These are phyloP conservation scores for Phylloscopus trochiloides DNA, from an alignment of 2,113 vertebrate genomes.

Conservation along the genomic window DNA sequence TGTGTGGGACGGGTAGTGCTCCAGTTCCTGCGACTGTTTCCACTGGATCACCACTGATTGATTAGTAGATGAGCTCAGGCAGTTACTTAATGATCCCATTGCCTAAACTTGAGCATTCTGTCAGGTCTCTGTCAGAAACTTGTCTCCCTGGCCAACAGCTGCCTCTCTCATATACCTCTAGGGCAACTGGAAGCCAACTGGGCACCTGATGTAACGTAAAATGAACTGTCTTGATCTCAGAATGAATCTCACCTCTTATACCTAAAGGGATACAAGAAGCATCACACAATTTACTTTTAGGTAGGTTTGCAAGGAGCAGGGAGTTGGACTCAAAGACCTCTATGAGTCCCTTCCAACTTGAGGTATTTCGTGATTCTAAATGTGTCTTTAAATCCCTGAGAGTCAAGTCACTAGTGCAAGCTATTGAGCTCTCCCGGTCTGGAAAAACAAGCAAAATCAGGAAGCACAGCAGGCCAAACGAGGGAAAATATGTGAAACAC, in stretches of 20 bases:
- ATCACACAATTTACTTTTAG: not conserved
- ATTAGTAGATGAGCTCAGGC: not conserved
- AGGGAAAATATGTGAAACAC: not conserved
- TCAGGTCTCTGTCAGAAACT: not conserved
- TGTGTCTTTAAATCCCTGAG: not conserved
- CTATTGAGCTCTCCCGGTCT: not conserved
- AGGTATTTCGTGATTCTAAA: not conserved
- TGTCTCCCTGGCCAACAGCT: not conserved
- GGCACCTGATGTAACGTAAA: not conserved
- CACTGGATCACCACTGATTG: not conserved
- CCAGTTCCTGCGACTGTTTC: not conserved
- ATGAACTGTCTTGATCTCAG: not conserved
- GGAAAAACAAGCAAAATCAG: not conserved
- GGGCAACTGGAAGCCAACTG: not conserved
- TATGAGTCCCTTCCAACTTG: not conserved
- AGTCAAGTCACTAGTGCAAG: not conserved
- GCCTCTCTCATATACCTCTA: not conserved
- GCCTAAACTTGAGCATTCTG: not conserved
- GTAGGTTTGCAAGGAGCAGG: not conserved
- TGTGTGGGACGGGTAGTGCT: not conserved
- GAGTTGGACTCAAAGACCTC: not conserved
- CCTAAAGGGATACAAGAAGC: not conserved
- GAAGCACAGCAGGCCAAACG: not conserved
- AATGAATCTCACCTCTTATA: not conserved
- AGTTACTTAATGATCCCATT: accelerated